Evolutionary conservation across 2,797 vertebrate genomes (phyloP).

Genomic region (Cheirogaleus major): DNA sequence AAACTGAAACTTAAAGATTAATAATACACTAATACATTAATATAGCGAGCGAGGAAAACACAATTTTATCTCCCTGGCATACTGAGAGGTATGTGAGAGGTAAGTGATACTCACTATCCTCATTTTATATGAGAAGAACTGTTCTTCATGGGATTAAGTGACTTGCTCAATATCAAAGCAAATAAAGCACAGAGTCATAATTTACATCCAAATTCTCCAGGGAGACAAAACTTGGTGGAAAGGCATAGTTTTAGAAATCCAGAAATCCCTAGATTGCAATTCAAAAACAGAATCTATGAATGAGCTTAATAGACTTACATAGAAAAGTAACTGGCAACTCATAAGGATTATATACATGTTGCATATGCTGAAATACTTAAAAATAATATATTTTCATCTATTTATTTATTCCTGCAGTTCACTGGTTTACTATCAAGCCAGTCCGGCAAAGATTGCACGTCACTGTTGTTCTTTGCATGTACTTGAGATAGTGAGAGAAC

Average conservation of each 20-base stretch:
- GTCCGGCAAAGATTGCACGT: not conserved
- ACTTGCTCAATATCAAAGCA: not conserved
- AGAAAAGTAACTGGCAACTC: not conserved
- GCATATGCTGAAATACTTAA: not conserved
- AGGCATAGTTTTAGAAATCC: not conserved
- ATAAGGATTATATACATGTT: not conserved
- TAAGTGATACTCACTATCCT: not conserved
- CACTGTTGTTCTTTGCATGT: not conserved
- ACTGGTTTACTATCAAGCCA: not conserved
- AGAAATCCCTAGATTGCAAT: not conserved
- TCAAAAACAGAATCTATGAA: not conserved
- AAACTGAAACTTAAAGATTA: not conserved
- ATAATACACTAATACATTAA: not conserved
- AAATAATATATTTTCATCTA: not conserved
- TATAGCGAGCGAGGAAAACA: not conserved
- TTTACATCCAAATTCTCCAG: not conserved
- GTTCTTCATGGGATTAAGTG: not conserved
- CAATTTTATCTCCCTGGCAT: not conserved
- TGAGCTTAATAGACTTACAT: not conserved
- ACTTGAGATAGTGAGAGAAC: not conserved
- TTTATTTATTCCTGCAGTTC: not conserved
- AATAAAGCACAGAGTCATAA: not conserved
- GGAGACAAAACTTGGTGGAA: not conserved
- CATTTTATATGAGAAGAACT: not conserved
- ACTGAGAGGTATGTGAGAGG: not conserved